These are phyloP conservation scores for Pseudomyrmex flavicornis DNA, from an alignment of 1,140 invertebrate genomes.

Conservation along the genomic window DNA sequence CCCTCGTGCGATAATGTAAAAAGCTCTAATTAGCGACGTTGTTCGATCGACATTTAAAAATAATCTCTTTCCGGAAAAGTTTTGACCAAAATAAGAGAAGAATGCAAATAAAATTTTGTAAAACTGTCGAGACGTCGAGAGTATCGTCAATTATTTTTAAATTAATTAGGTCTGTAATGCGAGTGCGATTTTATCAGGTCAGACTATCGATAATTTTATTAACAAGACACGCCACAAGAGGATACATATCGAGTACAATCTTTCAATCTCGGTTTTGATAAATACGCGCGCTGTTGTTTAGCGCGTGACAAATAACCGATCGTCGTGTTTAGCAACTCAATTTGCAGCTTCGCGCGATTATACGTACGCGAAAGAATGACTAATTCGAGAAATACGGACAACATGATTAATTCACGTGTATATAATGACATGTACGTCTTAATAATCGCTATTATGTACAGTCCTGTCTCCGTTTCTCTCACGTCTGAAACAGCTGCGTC, in stretches of 20 bases:
- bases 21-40: neutral
- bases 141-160: neutral
- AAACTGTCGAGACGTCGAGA: neutral
- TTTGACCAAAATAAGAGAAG: too few species aligned
- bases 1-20: too few species aligned
- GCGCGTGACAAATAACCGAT: constrained; percentile 42
- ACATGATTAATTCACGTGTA: constrained; percentile 41
- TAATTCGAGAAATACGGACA: constrained; percentile 25
- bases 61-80: neutral
- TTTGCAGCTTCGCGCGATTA: constrained; percentile 16
- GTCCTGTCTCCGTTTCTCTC: constrained; percentile 8
- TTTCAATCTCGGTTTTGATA: constrained; percentile 25
- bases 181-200: neutral
- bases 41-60: neutral
- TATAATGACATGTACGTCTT: constrained; percentile 27
- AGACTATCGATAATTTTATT: constrained; percentile 6
- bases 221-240: neutral
- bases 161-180: neutral
- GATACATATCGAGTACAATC: neutral
- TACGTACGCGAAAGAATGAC: neutral
- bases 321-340: constrained; percentile 40
- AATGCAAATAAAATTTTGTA: neutral
- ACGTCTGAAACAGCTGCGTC: constrained; percentile 18
- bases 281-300: constrained; percentile 10
- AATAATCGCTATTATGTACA: constrained; percentile 38